Evolutionary conservation across 2,888 invertebrate genomes (phyloP).

Genomic region (Salpingus planirostris): DNA sequence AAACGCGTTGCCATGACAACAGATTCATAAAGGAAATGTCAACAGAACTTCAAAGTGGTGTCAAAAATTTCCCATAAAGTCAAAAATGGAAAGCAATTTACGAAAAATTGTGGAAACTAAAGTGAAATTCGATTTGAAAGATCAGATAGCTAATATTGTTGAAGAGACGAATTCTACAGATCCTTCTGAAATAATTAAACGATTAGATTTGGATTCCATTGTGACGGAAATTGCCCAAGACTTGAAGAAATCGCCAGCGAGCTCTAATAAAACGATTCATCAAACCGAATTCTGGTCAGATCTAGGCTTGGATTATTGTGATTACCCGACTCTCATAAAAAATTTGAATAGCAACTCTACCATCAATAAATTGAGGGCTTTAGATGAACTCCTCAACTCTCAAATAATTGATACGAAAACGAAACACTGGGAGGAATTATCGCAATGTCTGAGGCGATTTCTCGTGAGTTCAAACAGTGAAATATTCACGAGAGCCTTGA

Average conservation of each 20-base stretch:
- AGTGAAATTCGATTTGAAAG: constrained; percentile 10
- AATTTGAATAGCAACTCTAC: constrained; percentile 9
- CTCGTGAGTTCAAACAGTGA: constrained; percentile 15
- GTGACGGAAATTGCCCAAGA: constrained; percentile 14
- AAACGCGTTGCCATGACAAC: no score
- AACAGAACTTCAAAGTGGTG: no score
- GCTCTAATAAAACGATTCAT: no score
- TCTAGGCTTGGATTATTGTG: constrained; percentile 4
- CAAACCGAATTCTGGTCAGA: not conserved
- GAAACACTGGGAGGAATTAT: constrained; percentile 16
- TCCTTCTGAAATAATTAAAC: constrained; percentile 6
- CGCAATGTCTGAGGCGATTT: constrained; percentile 17
- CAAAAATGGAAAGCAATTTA: constrained; percentile 5
- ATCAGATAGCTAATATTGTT: constrained; percentile 3
- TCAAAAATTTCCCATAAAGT: constrained; percentile 12
- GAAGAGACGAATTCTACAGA: constrained; percentile 5
- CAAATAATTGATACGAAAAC: constrained; percentile 18
- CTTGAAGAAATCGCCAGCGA: no score
- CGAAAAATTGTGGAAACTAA: constrained; percentile 4
- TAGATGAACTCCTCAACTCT: constrained; percentile 11
- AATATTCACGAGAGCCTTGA: constrained; percentile 16
- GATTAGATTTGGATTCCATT: constrained; percentile 11
- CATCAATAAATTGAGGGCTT: constrained; percentile 6
- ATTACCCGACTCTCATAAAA: constrained; percentile 8
- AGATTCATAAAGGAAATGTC: no score